Conservation (phyloP, 2,797 vertebrate species). For the Anas flavirostris region DNA sequence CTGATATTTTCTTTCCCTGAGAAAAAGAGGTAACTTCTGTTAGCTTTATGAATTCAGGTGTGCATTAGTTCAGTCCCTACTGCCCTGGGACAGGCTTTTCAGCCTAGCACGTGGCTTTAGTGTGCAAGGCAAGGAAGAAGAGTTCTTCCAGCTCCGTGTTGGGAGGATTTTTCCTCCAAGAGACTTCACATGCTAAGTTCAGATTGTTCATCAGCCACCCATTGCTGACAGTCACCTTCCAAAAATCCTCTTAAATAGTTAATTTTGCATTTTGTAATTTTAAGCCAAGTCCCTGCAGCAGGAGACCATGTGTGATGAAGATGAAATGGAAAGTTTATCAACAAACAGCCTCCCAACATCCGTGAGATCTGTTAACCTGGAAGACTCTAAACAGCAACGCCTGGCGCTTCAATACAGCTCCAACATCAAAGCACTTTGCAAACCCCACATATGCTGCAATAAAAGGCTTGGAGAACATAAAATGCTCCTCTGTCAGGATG, state of each 20-base stretch:
- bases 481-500: not conserved
- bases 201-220: not conserved
- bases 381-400: not conserved
- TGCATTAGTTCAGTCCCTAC: not conserved
- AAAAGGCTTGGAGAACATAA: not conserved
- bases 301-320: slow-evolving; percentile 18
- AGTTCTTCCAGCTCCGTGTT: not conserved
- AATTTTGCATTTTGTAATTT: slow-evolving; percentile 8
- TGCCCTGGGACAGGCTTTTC: not conserved
- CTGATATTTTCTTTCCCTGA: not conserved
- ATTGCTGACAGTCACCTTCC: not conserved
- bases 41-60: not conserved
- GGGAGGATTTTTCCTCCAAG: not conserved
- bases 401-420: not conserved
- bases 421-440: slow-evolving; percentile 16
- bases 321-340: slow-evolving; percentile 38
- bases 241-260: slow-evolving; percentile 12
- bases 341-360: not conserved
- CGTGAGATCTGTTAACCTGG: not conserved
- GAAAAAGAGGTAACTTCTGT: not conserved
- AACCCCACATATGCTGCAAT: not conserved
- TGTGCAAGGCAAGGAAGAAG: not conserved
- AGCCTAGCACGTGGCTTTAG: accelerated
- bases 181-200: not conserved
- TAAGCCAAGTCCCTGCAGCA: not conserved